Evolutionary conservation across 2,797 vertebrate species (phyloP), one percentile per base, ranked within the genome.

Genomic region (Pseudomugil tenellus): DNA sequence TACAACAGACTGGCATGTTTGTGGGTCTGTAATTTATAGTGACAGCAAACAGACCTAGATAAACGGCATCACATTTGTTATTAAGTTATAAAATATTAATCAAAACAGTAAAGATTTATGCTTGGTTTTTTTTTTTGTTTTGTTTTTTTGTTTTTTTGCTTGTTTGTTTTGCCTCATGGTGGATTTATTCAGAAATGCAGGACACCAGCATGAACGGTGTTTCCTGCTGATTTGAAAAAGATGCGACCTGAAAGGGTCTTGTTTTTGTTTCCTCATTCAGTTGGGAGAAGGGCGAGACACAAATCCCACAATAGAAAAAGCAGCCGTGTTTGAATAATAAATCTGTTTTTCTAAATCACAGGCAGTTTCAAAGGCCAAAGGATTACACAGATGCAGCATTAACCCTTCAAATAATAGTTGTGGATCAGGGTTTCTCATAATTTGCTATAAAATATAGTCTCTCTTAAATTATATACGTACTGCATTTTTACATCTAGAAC

Each of bases 221-320:
- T 67, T 88, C 77, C 63, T 56, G 31, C 69, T 80, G 76, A 82
- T 82, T 83, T 87, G 81, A 88, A 80, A 83, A 73, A 78, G 77
- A 85, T 88, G 84, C 81, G 84, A 91, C 87, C 85, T 87, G 88
- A 85, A 86, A 90, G 79, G 70, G 62, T 63, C 71, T 43, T 83
- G 72, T 79, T 83, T 59, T 68, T 84, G 76, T 86, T 79, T 81
- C 68, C 74, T 86, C 71, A 56, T 84, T 84, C 76, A 76, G 72
- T 58, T 58, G 51, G 76, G 72, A 78, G 71, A 66, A 25, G 56
- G 51, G 14, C 48, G 46, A 76, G 61, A 76, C 67, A 64, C 34
- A 77, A 28, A 80, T 77, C 76, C 75, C 71, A 53, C 74, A 58
- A 34, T 70, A 34, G 75, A 78, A 71, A 46, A 76, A 72, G 71